Percentiles rank a stretch among this genome's conserved stretches.
These are phyloP conservation scores for Pararge aegeria DNA, from an alignment of 1,140 invertebrate species.

Conservation along the genomic window DNA sequence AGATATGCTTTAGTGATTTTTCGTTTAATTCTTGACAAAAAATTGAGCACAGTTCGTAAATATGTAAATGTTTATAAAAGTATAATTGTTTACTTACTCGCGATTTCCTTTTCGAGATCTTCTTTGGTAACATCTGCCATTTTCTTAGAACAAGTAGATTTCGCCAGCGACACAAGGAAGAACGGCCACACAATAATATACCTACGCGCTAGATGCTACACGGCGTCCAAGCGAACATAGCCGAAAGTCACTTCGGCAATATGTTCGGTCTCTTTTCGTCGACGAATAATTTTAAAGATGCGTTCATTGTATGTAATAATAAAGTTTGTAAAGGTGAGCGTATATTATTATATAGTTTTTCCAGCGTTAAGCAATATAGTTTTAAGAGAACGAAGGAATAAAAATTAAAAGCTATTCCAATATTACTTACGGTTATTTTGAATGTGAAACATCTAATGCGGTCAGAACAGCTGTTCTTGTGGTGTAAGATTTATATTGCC, in stretches of 20 bases:
- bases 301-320: constrained; percentile 10
- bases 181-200: constrained; percentile 72
- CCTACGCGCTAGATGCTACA: constrained; percentile 73
- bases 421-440: no score
- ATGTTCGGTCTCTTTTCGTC: constrained; percentile 29
- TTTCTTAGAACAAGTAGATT: constrained; percentile 57
- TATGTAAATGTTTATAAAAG: background rate
- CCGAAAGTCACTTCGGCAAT: constrained; percentile 46
- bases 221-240: constrained; percentile 58
- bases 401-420: no score
- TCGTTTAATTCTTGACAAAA: constrained; percentile 6
- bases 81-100: constrained; percentile 80
- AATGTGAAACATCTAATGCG: no score
- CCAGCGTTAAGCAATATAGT: no score
- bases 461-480: no score
- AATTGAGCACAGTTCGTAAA: background rate
- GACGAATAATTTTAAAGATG: constrained; percentile 16
- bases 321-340: background rate
- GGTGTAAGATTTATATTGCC: no score
- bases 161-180: constrained; percentile 41
- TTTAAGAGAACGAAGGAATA: no score
- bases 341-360: background rate
- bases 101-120: constrained; percentile 85
- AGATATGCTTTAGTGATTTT: constrained; percentile 25
- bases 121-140: constrained; percentile 86